These are phyloP conservation scores for Mormyrops attenuatus DNA, from an alignment of 2,797 vertebrate genomes.

Conservation along the genomic window DNA sequence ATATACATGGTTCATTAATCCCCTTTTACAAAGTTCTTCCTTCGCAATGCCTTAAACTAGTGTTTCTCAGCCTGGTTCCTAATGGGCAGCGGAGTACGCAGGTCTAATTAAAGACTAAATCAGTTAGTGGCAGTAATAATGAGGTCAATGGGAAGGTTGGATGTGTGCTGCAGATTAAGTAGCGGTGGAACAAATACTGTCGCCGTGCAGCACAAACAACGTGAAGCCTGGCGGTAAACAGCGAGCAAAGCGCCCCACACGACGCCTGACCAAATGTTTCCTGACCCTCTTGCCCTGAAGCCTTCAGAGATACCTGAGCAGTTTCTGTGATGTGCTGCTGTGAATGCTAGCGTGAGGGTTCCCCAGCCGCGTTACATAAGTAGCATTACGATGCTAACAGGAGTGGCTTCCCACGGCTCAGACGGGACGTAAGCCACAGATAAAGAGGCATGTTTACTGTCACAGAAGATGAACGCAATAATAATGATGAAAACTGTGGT, in stretches of 20 bases:
- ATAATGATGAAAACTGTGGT: background rate
- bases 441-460: background rate
- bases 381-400: background rate
- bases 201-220: background rate
- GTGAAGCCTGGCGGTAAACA: background rate
- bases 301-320: background rate
- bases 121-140: background rate
- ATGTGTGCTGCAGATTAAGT: background rate
- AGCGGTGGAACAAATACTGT: background rate
- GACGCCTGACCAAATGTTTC: background rate
- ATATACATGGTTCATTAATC: background rate
- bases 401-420: background rate
- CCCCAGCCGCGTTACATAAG: background rate
- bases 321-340: background rate
- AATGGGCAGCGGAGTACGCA: background rate
- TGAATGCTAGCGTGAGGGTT: background rate
- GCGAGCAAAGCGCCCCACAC: background rate
- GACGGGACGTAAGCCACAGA: background rate
- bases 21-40: background rate
- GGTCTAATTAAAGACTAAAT: constrained; percentile 14
- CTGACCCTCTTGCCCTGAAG: background rate
- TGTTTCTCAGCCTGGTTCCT: background rate
- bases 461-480: background rate
- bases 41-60: background rate
- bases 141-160: background rate